Evolutionary conservation across 1,140 invertebrate species (phyloP).

Genomic region (Anthonomus grandis): DNA sequence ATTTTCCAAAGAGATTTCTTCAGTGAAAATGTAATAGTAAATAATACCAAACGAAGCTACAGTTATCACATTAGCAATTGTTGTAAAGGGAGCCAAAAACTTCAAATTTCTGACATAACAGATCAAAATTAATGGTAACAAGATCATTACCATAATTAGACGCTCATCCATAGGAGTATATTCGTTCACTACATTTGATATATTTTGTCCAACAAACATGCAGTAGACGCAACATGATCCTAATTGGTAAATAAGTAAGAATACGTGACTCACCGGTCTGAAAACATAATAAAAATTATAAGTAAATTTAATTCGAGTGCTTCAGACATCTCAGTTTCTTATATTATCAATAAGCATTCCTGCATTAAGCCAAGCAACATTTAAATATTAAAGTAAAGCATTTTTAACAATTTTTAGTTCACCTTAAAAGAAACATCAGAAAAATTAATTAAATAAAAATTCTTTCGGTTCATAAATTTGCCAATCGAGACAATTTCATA

Average conservation of each 20-base stretch:
- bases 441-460: too few relatives aligned
- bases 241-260: constrained; percentile 78
- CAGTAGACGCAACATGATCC: constrained; percentile 87
- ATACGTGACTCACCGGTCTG: constrained; percentile 60
- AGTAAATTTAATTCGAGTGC: too few relatives aligned
- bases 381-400: too few relatives aligned
- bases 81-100: constrained; percentile 68
- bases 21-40: constrained; percentile 64
- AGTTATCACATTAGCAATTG: constrained; percentile 67
- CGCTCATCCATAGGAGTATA: constrained; percentile 52
- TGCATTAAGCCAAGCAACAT: too few relatives aligned
- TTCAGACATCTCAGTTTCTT: too few relatives aligned
- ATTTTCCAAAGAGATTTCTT: constrained; percentile 53
- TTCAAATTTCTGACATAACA: constrained; percentile 72
- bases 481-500: too few relatives aligned
- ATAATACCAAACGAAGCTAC: constrained; percentile 64
- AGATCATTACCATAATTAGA: constrained; percentile 60
- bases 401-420: too few relatives aligned
- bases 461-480: too few relatives aligned
- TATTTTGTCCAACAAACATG: constrained; percentile 76
- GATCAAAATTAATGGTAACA: constrained; percentile 67
- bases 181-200: constrained; percentile 57
- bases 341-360: too few relatives aligned
- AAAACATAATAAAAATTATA: too few relatives aligned
- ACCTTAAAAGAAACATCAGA: too few relatives aligned